phyloP scores from a whole-genome alignment of 2,888 invertebrate species.

The Girardia tigrina region DNA sequence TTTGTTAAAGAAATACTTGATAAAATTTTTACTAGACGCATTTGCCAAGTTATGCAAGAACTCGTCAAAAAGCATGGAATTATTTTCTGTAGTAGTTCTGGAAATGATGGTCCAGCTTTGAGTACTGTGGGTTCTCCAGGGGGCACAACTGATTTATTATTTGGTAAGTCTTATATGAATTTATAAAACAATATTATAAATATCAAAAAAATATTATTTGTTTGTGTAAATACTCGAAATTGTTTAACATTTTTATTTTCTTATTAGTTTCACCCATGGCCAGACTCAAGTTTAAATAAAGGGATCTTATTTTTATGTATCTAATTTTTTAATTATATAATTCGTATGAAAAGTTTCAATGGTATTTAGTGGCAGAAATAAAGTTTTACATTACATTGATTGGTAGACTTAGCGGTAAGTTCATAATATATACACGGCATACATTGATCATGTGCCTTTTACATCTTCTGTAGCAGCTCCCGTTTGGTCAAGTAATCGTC shows the following conservation, averaged over 20 bases:
- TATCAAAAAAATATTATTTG: too few relatives aligned
- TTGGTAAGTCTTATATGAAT: slow-evolving; percentile 55
- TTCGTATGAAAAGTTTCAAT: too few relatives aligned
- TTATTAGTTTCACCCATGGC: not conserved
- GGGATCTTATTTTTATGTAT: too few relatives aligned
- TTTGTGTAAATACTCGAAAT: not conserved
- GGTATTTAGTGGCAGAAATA: too few relatives aligned
- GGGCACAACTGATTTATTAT: slow-evolving; percentile 50
- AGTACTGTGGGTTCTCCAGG: slow-evolving; percentile 68
- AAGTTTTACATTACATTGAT: too few relatives aligned
- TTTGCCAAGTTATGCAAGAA: slow-evolving; percentile 48
- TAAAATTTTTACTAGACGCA: slow-evolving; percentile 56
- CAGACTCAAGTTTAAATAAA: too few relatives aligned
- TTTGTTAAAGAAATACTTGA: not conserved
- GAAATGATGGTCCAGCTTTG: slow-evolving; percentile 82
- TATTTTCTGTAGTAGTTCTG: slow-evolving; percentile 80
- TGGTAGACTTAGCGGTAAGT: too few relatives aligned
- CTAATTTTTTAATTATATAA: too few relatives aligned
- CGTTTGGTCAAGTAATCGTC: too few relatives aligned
- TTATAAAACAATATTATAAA: slow-evolving; percentile 12
- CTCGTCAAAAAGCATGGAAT: slow-evolving; percentile 74
- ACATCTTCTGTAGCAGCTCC: too few relatives aligned
- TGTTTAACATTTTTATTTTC: not conserved
- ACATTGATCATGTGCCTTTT: too few relatives aligned
- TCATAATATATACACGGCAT: too few relatives aligned